phyloP scores from a whole-genome alignment of 2,888 invertebrate genomes.

The Zygothrica quintamaculata region DNA sequence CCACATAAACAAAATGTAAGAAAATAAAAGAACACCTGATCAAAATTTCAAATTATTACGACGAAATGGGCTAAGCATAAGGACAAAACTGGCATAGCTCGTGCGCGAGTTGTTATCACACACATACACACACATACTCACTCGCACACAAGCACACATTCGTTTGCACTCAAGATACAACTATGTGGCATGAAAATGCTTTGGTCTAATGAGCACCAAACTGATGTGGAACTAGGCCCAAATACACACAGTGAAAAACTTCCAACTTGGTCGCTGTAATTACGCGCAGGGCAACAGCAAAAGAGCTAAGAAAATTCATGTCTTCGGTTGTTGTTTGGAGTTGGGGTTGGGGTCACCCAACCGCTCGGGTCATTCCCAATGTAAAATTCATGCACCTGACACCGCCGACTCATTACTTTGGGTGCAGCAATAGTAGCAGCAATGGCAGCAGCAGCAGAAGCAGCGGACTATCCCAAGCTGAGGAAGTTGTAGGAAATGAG shows the following conservation, averaged over 20 bases:
- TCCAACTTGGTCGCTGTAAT: constrained; percentile 65
- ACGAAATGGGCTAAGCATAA: constrained; percentile 68
- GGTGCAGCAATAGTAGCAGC: constrained; percentile 49
- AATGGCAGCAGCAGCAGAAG: constrained; percentile 25
- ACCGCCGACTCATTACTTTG: constrained; percentile 71
- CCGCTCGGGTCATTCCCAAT: constrained; percentile 55
- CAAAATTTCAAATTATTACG: constrained; percentile 78
- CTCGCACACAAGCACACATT: constrained; percentile 11
- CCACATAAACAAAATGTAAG: constrained; percentile 38
- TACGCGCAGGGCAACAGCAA: constrained; percentile 41
- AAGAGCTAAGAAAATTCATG: constrained; percentile 65
- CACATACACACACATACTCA: constrained; percentile 29
- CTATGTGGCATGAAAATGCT: constrained; percentile 63
- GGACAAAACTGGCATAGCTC: constrained; percentile 70
- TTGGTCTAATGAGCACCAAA: constrained; percentile 76
- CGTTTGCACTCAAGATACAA: constrained; percentile 4
- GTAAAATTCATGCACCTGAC: constrained; percentile 72
- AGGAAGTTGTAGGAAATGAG: constrained; percentile 68
- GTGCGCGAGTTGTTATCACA: constrained; percentile 67
- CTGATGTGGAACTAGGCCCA: constrained; percentile 22
- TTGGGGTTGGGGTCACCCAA: constrained; percentile 39
- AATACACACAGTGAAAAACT: constrained; percentile 53
- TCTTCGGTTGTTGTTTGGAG: constrained; percentile 38
- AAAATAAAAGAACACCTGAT: constrained; percentile 70
- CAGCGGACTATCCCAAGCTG: constrained; percentile 11